Evolutionary conservation across 2,888 invertebrate species (phyloP).

Genomic region (Ceraclea dissimilis): DNA sequence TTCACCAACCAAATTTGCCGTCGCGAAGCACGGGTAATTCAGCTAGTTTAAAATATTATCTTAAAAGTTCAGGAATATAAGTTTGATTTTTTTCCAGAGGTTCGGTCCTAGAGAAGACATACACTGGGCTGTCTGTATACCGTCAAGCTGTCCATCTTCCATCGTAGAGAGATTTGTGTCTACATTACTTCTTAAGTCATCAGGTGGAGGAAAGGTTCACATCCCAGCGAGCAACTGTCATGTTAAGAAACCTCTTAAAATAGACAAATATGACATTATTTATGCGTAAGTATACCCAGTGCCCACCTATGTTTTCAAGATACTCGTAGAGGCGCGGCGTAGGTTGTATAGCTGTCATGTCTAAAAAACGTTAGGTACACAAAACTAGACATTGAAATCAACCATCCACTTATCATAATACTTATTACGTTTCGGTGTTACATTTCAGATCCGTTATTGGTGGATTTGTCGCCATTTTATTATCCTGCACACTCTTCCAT

Average conservation of each 20-base stretch:
- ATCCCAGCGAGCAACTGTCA: constrained; percentile 48
- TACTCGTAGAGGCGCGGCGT: background rate
- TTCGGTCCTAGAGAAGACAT: constrained; percentile 44
- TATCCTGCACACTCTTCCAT: constrained; percentile 46
- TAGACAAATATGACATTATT: constrained; percentile 34
- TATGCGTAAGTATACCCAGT: constrained; percentile 40
- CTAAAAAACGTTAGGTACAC: too few relatives aligned
- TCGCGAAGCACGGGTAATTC: too few relatives aligned
- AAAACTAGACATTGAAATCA: too few relatives aligned
- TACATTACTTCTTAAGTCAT: constrained; percentile 32
- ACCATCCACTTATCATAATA: too few relatives aligned
- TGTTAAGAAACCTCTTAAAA: constrained; percentile 35
- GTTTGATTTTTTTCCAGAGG: constrained; percentile 25
- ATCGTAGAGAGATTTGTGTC: constrained; percentile 48
- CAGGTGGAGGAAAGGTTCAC: constrained; percentile 30
- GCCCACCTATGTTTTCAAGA: too few relatives aligned
- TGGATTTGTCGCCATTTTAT: constrained; percentile 39
- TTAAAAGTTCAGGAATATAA: too few relatives aligned
- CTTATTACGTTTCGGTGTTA: too few relatives aligned
- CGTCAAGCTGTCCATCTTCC: constrained; percentile 48
- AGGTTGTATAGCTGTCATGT: too few relatives aligned
- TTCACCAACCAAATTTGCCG: too few relatives aligned
- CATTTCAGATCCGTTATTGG: constrained; percentile 44
- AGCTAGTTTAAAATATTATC: too few relatives aligned
- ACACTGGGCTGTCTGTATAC: constrained; percentile 59